These are phyloP conservation scores for Lamprotornis superbus DNA, from an alignment of 2,113 vertebrate genomes.

Conservation along the genomic window DNA sequence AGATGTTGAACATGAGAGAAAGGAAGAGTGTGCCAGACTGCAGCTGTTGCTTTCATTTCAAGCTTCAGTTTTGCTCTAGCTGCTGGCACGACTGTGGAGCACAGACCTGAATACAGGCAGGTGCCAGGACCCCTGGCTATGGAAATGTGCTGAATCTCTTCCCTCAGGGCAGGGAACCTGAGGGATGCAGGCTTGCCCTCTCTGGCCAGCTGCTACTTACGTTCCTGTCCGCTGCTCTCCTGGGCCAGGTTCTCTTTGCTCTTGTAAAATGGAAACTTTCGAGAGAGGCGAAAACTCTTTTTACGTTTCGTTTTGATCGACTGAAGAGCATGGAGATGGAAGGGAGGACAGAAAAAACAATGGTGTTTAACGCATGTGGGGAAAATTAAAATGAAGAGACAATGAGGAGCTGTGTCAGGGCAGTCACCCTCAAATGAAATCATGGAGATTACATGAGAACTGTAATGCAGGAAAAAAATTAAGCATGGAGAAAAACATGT, in stretches of 20 bases:
- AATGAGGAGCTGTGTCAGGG: conserved; percentile 67
- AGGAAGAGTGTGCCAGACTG: not conserved
- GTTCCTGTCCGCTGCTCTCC: conserved; percentile 94
- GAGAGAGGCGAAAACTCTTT: conserved; percentile 99
- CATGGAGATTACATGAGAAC: conserved; percentile 76
- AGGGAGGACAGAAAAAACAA: conserved; percentile 76
- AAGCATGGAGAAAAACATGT: conserved; percentile 66
- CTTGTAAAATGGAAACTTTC: conserved; percentile 99
- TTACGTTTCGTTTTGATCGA: conserved; percentile 99
- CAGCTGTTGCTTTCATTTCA: not conserved
- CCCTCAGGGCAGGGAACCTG: not conserved
- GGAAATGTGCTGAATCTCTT: not conserved
- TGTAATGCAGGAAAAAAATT: conserved; percentile 74
- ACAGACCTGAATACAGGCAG: not conserved
- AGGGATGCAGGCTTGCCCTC: conserved; percentile 7
- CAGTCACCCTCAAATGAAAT: conserved; percentile 68
- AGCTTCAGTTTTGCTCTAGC: not conserved
- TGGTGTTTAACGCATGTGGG: conserved; percentile 75
- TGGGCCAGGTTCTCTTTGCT: conserved; percentile 99
- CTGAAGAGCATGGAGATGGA: conserved; percentile 85
- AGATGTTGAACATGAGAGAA: conserved; percentile 12
- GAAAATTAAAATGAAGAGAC: conserved; percentile 78
- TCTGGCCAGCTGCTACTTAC: conserved; percentile 89
- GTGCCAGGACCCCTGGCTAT: not conserved
- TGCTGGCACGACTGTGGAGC: not conserved